Evolutionary conservation across 2,797 vertebrate species (phyloP).

Genomic region (Siniperca obscura): DNA sequence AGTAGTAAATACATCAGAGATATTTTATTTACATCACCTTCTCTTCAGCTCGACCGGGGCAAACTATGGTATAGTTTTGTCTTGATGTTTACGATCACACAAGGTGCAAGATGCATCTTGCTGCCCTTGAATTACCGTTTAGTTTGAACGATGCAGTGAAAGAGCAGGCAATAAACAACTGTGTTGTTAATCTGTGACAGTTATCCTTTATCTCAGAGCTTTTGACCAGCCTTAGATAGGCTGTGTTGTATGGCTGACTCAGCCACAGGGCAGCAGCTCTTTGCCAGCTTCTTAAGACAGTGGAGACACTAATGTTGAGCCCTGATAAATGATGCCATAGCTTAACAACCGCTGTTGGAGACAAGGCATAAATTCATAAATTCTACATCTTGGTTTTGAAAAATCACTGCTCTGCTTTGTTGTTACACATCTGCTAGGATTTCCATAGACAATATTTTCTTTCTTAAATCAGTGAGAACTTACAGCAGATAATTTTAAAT

Average conservation of each 20-base stretch:
- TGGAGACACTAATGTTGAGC: conserved; percentile 38
- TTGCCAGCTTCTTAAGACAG: conserved; percentile 37
- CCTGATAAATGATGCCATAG: conserved; percentile 44
- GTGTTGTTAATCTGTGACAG: conserved; percentile 27
- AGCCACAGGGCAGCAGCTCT: conserved; percentile 38
- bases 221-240: conserved; percentile 32
- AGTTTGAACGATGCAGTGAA: neutral
- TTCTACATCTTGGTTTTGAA: conserved; percentile 3
- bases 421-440: conserved; percentile 2
- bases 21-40: neutral
- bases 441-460: neutral
- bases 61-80: neutral
- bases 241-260: conserved; percentile 43
- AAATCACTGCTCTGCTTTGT: neutral
- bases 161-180: conserved; percentile 36
- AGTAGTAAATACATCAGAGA: conserved; percentile 1
- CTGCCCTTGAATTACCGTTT: conserved; percentile 25
- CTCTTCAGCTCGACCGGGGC: neutral
- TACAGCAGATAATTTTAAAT: neutral
- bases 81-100: conserved; percentile 22
- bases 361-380: neutral
- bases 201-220: conserved; percentile 49
- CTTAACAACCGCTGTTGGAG: conserved; percentile 21
- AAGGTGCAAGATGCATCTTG: conserved; percentile 15
- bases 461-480: neutral